Evolutionary conservation across 2,888 invertebrate genomes (phyloP).

Genomic region (Metalampra italica): DNA sequence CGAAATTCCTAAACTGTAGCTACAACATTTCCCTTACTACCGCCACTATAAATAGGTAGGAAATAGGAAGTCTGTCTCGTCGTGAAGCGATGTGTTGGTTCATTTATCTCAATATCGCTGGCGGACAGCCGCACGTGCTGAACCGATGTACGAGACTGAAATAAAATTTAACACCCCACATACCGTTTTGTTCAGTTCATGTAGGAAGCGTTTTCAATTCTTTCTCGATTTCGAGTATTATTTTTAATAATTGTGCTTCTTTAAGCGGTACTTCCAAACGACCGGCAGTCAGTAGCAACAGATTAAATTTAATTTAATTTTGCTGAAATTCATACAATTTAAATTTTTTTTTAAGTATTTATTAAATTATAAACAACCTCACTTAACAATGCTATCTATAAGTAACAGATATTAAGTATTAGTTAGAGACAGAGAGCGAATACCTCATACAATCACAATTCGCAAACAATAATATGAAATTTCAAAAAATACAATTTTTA

Average conservation of each 20-base stretch:
- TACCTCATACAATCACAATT: slow-evolving; percentile 26
- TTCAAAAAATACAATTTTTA: slow-evolving; percentile 44
- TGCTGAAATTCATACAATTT: neutral
- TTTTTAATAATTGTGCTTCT: too few species aligned
- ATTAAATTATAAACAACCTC: slow-evolving; percentile 59
- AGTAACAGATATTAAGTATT: slow-evolving; percentile 27
- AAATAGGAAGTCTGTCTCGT: neutral
- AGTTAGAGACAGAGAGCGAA: slow-evolving; percentile 37
- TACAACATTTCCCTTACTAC: too few species aligned
- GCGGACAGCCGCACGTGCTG: slow-evolving; percentile 44
- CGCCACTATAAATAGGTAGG: too few species aligned
- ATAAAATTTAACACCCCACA: slow-evolving; percentile 26
- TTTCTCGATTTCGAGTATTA: too few species aligned
- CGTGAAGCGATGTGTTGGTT: slow-evolving; percentile 49
- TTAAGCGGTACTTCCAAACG: too few species aligned
- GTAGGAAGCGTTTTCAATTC: too few species aligned
- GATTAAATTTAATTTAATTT: too few species aligned
- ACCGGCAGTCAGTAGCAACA: too few species aligned
- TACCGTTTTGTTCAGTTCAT: too few species aligned
- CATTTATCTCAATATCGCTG: slow-evolving; percentile 66
- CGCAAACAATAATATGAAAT: slow-evolving; percentile 33
- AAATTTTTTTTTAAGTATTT: slow-evolving; percentile 30
- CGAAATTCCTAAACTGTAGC: too few species aligned
- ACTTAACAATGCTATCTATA: slow-evolving; percentile 24
- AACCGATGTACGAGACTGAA: slow-evolving; percentile 34